phyloP scores from a whole-genome alignment of 2,113 vertebrate species.

The Heterochromis multidens region DNA sequence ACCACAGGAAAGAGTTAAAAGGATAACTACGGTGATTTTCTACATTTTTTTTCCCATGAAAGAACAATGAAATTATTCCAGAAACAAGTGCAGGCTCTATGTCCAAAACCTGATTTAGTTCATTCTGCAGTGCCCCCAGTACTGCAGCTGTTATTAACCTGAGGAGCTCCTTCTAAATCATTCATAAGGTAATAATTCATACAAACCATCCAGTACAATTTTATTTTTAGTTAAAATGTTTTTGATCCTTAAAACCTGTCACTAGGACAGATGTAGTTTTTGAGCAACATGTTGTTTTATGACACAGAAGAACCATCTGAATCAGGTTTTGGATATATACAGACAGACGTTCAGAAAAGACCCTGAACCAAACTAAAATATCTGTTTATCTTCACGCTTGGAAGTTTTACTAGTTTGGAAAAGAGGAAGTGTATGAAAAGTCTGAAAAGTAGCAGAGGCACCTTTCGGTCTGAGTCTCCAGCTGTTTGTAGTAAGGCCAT shows the following conservation, averaged over 20 bases:
- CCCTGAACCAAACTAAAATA: neutral
- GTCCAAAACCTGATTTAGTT: neutral
- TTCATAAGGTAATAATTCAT: neutral
- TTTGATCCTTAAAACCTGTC: neutral
- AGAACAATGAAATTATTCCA: neutral
- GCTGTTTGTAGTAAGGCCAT: constrained; percentile 90
- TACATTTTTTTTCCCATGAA: too few species aligned
- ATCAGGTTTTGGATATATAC: too few species aligned
- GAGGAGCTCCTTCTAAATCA: neutral
- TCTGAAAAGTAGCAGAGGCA: constrained; percentile 20
- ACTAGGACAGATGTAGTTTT: neutral
- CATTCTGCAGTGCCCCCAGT: rapidly evolving
- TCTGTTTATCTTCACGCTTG: neutral
- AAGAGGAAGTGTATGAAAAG: neutral
- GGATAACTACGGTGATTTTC: too few species aligned
- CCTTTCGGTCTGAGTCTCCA: constrained; percentile 78
- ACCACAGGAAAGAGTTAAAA: neutral
- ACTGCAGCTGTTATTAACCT: neutral
- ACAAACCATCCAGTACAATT: neutral
- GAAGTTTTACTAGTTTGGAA: neutral
- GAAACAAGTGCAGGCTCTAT: neutral
- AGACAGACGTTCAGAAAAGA: neutral
- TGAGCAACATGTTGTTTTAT: neutral
- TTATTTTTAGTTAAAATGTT: neutral
- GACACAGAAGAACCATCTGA: neutral